Conservation (phyloP, 2,113 vertebrate genomes). For the Amblyornis subalaris region DNA sequence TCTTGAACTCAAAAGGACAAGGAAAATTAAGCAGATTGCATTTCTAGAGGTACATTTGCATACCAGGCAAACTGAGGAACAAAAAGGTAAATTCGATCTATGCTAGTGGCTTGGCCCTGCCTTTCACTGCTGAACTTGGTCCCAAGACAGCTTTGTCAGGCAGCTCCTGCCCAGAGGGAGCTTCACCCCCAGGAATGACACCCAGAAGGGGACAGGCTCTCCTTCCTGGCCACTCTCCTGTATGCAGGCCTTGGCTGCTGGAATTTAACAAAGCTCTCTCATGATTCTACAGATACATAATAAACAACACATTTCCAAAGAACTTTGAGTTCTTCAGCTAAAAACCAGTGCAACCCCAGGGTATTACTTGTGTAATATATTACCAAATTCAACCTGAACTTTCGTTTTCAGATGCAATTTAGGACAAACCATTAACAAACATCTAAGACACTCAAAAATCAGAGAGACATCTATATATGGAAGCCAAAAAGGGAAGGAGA, state of each 20-base stretch:
- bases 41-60: not conserved
- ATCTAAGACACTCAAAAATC: not conserved
- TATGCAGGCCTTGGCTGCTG: not conserved
- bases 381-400: not conserved
- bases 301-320: not conserved
- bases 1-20: not conserved
- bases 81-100: not conserved
- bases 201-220: fast-evolving
- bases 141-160: not conserved
- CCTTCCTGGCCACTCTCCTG: not conserved
- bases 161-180: not conserved
- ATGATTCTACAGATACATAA: not conserved
- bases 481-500: not conserved
- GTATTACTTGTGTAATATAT: not conserved
- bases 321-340: not conserved
- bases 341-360: not conserved
- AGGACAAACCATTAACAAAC: not conserved
- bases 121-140: not conserved
- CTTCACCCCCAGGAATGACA: not conserved
- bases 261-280: not conserved
- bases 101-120: not conserved
- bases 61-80: not conserved
- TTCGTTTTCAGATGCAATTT: not conserved
- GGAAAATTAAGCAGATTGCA: not conserved
- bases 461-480: not conserved